phyloP scores from a whole-genome alignment of 2,888 invertebrate species.

The Zygogramma bicolorata region DNA sequence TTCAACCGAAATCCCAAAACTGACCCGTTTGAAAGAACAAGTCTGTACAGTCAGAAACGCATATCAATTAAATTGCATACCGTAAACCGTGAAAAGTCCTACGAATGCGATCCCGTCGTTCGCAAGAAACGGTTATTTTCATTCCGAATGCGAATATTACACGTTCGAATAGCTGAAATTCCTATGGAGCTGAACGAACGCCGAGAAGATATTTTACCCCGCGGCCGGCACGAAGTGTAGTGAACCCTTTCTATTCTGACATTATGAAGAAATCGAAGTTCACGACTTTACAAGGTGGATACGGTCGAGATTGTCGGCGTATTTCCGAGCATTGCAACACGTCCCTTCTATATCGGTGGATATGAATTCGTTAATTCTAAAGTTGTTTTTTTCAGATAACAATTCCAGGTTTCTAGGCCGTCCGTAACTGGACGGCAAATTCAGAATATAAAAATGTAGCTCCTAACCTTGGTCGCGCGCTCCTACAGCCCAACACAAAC shows the following conservation, averaged over 20 bases:
- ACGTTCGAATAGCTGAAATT: constrained; percentile 26
- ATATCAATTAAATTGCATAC: constrained; percentile 14
- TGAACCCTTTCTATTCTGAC: constrained; percentile 25
- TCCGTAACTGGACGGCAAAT: too few relatives aligned
- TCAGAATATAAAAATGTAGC: too few relatives aligned
- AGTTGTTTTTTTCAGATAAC: too few relatives aligned
- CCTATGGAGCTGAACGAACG: neutral
- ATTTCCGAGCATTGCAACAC: too few relatives aligned
- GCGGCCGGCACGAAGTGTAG: constrained; percentile 29
- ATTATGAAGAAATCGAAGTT: constrained; percentile 14
- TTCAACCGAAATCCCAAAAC: too few relatives aligned
- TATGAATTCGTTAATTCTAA: too few relatives aligned
- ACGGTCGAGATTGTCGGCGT: neutral
- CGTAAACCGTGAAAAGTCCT: constrained; percentile 15
- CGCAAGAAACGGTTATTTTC: constrained; percentile 22
- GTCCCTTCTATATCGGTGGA: too few relatives aligned
- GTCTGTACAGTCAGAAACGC: too few relatives aligned
- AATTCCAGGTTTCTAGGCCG: too few relatives aligned
- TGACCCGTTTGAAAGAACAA: too few relatives aligned
- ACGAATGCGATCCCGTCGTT: constrained; percentile 11
- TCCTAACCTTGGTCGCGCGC: too few relatives aligned
- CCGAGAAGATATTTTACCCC: constrained; percentile 19
- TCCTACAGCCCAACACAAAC: too few relatives aligned
- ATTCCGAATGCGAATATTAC: constrained; percentile 26
- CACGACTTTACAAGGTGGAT: constrained; percentile 6